Percentiles rank a stretch among this genome's conserved stretches.
Conservation (phyloP, 2,797 vertebrate species). For the Champsocephalus gunnari region DNA sequence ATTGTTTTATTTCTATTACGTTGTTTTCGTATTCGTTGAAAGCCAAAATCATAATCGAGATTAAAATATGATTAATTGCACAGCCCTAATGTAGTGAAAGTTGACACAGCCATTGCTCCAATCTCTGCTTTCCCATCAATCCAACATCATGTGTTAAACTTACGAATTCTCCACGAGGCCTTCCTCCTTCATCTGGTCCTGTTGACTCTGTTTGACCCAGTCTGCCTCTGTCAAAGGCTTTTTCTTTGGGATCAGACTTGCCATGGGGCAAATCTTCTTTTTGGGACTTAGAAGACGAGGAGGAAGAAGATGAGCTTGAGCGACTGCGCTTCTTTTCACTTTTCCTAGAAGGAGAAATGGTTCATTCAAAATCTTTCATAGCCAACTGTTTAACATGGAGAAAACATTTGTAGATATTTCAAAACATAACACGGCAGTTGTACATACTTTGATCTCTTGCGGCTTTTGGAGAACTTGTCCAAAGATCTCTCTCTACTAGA, state of each 20-base stretch:
- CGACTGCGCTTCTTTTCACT: slow-evolving; percentile 91
- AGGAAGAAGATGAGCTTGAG: slow-evolving; percentile 92
- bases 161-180: slow-evolving; percentile 91
- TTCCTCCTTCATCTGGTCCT: slow-evolving; percentile 84
- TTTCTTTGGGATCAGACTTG: slow-evolving; percentile 86
- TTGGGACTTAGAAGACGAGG: slow-evolving; percentile 88
- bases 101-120: background rate
- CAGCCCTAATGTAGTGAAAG: background rate
- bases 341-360: slow-evolving; percentile 84
- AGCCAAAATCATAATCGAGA: too few species aligned
- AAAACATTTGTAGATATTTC: background rate
- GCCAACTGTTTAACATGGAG: slow-evolving; percentile 8
- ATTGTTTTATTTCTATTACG: too few species aligned
- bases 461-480: slow-evolving; percentile 90
- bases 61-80: too few species aligned
- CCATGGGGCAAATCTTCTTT: slow-evolving; percentile 77
- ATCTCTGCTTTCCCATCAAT: background rate
- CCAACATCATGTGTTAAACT: slow-evolving; percentile 68
- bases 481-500: slow-evolving; percentile 88
- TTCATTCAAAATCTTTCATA: slow-evolving; percentile 13
- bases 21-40: too few species aligned
- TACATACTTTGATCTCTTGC: slow-evolving; percentile 89
- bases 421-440: slow-evolving; percentile 9
- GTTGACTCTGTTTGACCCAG: slow-evolving; percentile 86
- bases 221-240: slow-evolving; percentile 87